Percentiles rank a stretch among this genome's conserved stretches.
These are phyloP conservation scores for Drosophila watanabei DNA, from an alignment of 1,140 invertebrate species.

Conservation along the genomic window DNA sequence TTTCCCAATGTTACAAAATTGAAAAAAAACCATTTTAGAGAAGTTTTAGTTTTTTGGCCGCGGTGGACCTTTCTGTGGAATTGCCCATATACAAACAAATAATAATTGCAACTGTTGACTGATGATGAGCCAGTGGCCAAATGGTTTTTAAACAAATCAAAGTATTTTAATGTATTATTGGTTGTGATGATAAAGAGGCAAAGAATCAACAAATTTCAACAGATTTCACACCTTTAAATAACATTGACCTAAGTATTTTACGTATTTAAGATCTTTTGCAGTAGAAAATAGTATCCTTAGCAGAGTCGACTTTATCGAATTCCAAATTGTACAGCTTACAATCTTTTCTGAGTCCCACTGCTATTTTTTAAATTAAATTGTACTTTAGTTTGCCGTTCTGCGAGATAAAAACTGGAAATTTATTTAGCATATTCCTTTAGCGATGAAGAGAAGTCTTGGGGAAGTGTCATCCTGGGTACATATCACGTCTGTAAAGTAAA, in stretches of 20 bases:
- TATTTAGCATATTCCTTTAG: background rate
- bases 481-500: background rate
- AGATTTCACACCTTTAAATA: no score
- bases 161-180: conserved; percentile 1
- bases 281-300: background rate
- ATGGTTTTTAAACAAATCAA: conserved; percentile 21
- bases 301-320: background rate
- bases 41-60: no score
- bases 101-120: conserved; percentile 46
- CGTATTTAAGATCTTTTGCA: background rate
- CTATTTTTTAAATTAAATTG: background rate
- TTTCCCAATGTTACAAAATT: no score
- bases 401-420: conserved; percentile 8
- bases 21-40: no score
- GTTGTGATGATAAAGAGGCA: background rate
- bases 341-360: background rate
- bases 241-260: no score
- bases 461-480: background rate
- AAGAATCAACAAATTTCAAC: background rate
- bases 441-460: background rate
- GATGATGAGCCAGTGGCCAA: conserved; percentile 29
- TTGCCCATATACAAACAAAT: no score
- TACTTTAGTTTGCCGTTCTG: background rate
- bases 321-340: background rate
- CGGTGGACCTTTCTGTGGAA: no score